These are phyloP conservation scores for Ammodytes dubius DNA, from an alignment of 2,113 vertebrate species.

Conservation along the genomic window DNA sequence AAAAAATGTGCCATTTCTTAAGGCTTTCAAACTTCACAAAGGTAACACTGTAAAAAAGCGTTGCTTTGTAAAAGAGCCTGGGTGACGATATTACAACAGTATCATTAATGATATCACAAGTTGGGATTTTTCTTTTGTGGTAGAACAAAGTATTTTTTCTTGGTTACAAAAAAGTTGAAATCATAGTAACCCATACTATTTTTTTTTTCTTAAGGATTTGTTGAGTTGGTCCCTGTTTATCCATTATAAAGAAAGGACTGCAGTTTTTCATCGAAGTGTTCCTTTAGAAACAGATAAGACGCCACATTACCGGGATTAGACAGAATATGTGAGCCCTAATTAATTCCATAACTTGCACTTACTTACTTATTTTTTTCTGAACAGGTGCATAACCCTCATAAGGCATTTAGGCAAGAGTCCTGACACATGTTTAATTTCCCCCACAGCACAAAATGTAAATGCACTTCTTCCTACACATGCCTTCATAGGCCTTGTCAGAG, in stretches of 20 bases:
- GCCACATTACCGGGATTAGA: constrained; percentile 15
- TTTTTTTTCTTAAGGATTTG: not conserved
- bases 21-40: constrained; percentile 69
- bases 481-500: constrained; percentile 35
- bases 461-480: constrained; percentile 5
- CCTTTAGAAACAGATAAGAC: constrained; percentile 31
- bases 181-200: not conserved
- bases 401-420: constrained; percentile 65
- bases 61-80: constrained; percentile 64
- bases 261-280: constrained; percentile 8
- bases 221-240: constrained; percentile 27
- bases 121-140: constrained; percentile 27
- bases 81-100: constrained; percentile 56
- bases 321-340: constrained; percentile 27
- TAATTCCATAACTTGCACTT: constrained; percentile 25
- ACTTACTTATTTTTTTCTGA: not conserved
- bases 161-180: constrained; percentile 14
- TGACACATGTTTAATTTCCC: constrained; percentile 37
- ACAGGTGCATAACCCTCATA: constrained; percentile 56
- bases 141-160: constrained; percentile 26
- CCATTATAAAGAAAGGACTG: constrained; percentile 35
- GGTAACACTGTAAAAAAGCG: constrained; percentile 74
- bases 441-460: constrained; percentile 45
- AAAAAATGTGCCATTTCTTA: constrained; percentile 75
- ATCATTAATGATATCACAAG: constrained; percentile 29